Conservation (phyloP, 1,140 invertebrate species). For the Hydropsyche tenuis region DNA sequence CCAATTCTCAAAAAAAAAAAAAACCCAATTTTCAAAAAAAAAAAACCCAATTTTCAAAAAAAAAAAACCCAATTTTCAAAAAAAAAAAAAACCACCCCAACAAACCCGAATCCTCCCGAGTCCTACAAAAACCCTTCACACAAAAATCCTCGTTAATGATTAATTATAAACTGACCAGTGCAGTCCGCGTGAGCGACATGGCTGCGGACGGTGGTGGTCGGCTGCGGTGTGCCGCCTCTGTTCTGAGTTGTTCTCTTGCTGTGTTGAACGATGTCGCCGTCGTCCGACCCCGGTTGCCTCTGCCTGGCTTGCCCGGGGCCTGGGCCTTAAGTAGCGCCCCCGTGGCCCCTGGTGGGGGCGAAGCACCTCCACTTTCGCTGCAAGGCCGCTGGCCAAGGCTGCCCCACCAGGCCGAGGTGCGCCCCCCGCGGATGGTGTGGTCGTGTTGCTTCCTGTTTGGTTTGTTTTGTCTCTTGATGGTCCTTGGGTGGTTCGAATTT, state of each 20-base stretch:
- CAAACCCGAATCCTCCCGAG: background rate
- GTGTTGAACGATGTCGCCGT: background rate
- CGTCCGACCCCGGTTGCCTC: too few species aligned
- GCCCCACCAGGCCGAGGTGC: background rate
- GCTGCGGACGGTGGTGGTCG: constrained; percentile 10
- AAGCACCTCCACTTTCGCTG: background rate
- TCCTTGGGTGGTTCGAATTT: too few species aligned
- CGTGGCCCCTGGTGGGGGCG: constrained; percentile 9
- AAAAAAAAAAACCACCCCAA: too few species aligned
- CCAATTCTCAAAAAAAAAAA: too few species aligned
- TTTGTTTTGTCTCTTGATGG: too few species aligned
- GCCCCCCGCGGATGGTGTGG: too few species aligned
- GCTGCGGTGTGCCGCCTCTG: constrained; percentile 15
- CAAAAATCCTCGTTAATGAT: background rate
- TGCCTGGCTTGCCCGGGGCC: background rate
- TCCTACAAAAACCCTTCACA: background rate
- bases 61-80: too few species aligned
- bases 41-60: too few species aligned
- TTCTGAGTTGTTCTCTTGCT: constrained; percentile 6
- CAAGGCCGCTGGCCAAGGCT: constrained; percentile 22
- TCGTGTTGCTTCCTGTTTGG: too few species aligned
- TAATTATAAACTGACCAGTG: constrained; percentile 31
- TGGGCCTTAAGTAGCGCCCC: background rate
- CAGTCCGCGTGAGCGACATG: constrained; percentile 26
- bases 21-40: too few species aligned